Conservation (phyloP, 1,140 invertebrate species). For the Euborellia annulipes region DNA sequence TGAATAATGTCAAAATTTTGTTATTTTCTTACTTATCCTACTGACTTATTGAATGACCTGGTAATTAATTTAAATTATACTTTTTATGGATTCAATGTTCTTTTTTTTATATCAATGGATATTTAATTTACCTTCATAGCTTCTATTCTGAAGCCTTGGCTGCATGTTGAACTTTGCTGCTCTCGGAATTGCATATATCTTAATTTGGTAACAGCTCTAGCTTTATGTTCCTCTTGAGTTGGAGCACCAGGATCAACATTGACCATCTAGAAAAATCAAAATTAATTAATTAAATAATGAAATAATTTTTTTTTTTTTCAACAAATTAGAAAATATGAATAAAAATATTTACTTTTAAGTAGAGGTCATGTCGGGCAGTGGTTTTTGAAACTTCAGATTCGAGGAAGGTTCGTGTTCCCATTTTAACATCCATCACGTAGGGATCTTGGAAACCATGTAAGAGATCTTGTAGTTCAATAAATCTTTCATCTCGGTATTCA, state of each 20-base stretch:
- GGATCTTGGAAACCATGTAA: slow-evolving; percentile 71
- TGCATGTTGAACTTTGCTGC: slow-evolving; percentile 78
- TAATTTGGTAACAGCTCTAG: slow-evolving; percentile 74
- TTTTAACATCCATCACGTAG: slow-evolving; percentile 85
- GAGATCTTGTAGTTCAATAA: slow-evolving; percentile 81
- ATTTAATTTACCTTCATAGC: slow-evolving; percentile 77
- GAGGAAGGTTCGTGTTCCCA: slow-evolving; percentile 82
- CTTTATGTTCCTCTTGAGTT: slow-evolving; percentile 59
- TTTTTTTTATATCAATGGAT: no score
- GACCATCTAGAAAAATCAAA: slow-evolving; percentile 70
- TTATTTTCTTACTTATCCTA: no score
- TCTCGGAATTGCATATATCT: slow-evolving; percentile 94
- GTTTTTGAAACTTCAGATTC: slow-evolving; percentile 85
- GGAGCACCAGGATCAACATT: slow-evolving; percentile 75
- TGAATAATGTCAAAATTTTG: no score
- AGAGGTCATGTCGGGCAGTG: slow-evolving; percentile 57
- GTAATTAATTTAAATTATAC: no score
- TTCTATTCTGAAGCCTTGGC: slow-evolving; percentile 89
- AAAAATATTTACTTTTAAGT: slow-evolving; percentile 42
- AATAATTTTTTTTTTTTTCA: slow-evolving; percentile 3
- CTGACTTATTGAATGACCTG: no score
- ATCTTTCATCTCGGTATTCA: slow-evolving; percentile 68
- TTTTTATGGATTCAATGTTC: no score
- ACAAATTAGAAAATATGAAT: background rate
- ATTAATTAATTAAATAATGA: background rate